phyloP scores from a whole-genome alignment of 2,113 vertebrate genomes.

The Antigone vipio region DNA sequence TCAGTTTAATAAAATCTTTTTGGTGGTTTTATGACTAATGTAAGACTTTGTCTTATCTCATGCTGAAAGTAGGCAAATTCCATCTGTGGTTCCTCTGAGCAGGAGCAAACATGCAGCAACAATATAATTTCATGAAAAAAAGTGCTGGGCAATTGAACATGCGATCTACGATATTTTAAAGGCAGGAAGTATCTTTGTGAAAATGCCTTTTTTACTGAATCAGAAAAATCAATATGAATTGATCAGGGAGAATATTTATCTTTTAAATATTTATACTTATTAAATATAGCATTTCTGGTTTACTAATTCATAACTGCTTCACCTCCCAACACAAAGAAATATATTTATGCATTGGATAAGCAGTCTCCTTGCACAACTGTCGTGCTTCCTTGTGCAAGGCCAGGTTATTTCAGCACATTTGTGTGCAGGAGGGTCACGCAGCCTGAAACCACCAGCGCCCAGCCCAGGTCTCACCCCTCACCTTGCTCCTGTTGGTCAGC shows the following conservation, averaged over 20 bases:
- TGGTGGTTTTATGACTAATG: constrained; percentile 34
- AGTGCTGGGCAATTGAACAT: background rate
- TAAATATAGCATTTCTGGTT: background rate
- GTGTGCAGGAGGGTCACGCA: background rate
- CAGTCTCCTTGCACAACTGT: background rate
- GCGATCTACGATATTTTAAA: background rate
- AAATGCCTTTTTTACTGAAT: background rate
- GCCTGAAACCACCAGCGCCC: background rate
- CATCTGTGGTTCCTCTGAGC: background rate
- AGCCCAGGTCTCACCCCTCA: background rate
- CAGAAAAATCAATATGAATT: background rate
- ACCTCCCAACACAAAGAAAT: background rate
- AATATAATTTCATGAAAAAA: background rate
- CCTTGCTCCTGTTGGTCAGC: background rate
- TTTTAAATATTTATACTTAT: background rate
- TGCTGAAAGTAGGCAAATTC: constrained; percentile 30
- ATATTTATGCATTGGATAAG: background rate
- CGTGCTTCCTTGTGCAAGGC: background rate
- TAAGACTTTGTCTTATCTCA: background rate
- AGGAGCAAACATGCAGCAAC: background rate
- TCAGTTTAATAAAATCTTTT: constrained; percentile 16
- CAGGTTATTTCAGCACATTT: background rate
- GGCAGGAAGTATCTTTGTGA: background rate
- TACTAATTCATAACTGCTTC: background rate
- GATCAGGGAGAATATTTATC: background rate